Percentiles rank a stretch among this genome's conserved stretches.
Conservation (phyloP, 2,888 invertebrate species). For the Tortrix viridana region DNA sequence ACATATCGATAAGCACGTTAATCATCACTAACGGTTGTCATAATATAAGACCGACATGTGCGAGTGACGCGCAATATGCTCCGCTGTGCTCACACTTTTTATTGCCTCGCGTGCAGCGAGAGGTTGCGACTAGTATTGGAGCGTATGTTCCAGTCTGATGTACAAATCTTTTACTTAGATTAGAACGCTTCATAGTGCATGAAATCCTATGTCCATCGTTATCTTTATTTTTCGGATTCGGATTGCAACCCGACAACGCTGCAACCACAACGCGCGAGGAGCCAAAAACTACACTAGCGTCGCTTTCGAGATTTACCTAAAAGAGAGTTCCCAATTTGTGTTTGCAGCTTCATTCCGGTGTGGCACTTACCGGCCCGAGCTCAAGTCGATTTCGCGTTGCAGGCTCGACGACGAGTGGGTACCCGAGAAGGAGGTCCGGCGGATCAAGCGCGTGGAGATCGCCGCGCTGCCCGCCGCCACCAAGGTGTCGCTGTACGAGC, state of each 20-base stretch:
- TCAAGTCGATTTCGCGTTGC: constrained; percentile 52
- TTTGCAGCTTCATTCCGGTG: constrained; percentile 74
- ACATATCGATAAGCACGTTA: too few relatives aligned
- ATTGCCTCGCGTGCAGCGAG: too few relatives aligned
- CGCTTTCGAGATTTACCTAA: background rate
- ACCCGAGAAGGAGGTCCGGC: constrained; percentile 87
- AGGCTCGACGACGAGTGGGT: constrained; percentile 96
- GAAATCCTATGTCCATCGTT: constrained; percentile 34
- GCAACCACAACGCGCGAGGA: constrained; percentile 65
- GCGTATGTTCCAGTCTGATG: constrained; percentile 5
- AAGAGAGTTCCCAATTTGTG: constrained; percentile 49
- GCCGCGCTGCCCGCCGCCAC: constrained; percentile 75
- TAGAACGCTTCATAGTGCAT: constrained; percentile 39
- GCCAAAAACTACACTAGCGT: constrained; percentile 4
- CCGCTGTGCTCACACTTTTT: too few relatives aligned
- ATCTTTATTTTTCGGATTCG: constrained; percentile 40
- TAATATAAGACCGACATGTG: too few relatives aligned
- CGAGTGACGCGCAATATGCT: too few relatives aligned
- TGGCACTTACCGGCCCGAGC: constrained; percentile 53
- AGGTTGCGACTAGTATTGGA: too few relatives aligned
- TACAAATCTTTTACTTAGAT: background rate
- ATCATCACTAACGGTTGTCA: too few relatives aligned
- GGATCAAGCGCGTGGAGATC: constrained; percentile 85
- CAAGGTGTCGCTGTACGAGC: constrained; percentile 80
- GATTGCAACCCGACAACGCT: constrained; percentile 72